Evolutionary conservation across 2,113 vertebrate genomes (phyloP), one percentile per base, ranked within the genome.

Genomic region (Epinephelus fuscoguttatus): DNA sequence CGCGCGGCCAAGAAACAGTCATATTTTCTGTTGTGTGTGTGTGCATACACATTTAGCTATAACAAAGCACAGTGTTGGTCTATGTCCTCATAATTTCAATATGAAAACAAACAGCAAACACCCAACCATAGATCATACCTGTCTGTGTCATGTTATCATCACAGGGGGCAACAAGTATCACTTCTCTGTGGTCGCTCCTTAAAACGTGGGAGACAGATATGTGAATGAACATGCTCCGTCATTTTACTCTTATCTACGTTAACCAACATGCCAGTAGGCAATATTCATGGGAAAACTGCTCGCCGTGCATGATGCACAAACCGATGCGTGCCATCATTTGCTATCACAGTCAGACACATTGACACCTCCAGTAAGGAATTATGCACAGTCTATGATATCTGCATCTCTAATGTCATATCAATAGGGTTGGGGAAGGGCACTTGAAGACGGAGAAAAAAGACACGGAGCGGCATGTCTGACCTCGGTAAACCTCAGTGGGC

Each of bases 331-430:
- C 45, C 66, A 50, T 81, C 18, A 61, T 71, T 73, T 61, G 17
- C 14, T 40, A 47, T 80, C 62, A 59, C 57, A 56, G 25, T 78
- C 49, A 17, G 70, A 13, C 78, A 66, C 61, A 56, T 37, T 63
- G 73, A 73, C 76, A 71, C 40, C 8, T 63, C 49, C 30, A 6
- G 57, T n/a, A 27, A 4, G 62, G 75, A 55, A 80, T 57, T 18
- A 81, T 59, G 64, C 53, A 55, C 25, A 68, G 25, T 68, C 57
- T 27, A 68, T 84, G 59, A 81, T 79, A 75, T 88, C 52, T 79
- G 62, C 59, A 81, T 83, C 37, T 33, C 15, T 84, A 75, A 84
- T 79, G 62, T 56, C 23, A 81, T 78, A 75, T 74, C 70, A 76
- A 81, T 72, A 60, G 13, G 62, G 42, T 56, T 50, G 4, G 23